These are phyloP conservation scores for Nysson spinosus DNA, from an alignment of 2,888 invertebrate species.

Conservation along the genomic window DNA sequence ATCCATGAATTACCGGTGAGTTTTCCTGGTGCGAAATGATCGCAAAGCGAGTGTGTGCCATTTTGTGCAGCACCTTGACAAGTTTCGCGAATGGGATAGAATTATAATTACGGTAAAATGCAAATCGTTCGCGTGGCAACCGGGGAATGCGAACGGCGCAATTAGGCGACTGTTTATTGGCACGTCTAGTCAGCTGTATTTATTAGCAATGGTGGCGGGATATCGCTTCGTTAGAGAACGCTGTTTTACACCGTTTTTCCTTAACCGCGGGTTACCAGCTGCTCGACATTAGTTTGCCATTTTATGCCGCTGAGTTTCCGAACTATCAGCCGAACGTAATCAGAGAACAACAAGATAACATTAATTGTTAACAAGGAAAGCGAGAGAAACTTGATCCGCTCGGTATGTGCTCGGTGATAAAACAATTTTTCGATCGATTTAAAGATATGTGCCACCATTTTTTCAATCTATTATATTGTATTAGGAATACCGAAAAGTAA, in stretches of 20 bases:
- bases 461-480: too few species aligned
- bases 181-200: conserved; percentile 36
- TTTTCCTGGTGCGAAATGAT: too few species aligned
- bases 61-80: conserved; percentile 4
- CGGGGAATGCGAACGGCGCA: conserved; percentile 38
- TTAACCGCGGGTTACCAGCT: conserved; percentile 21
- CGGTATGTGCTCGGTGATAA: too few species aligned
- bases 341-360: conserved; percentile 29
- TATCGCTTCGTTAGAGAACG: conserved; percentile 52
- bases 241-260: conserved; percentile 36
- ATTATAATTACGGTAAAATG: conserved; percentile 55
- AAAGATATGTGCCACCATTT: too few species aligned
- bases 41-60: too few species aligned
- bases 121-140: conserved; percentile 45
- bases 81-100: conserved; percentile 17
- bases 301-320: conserved; percentile 40
- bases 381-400: conserved; percentile 40
- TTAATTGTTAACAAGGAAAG: conserved; percentile 49
- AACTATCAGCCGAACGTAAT: conserved; percentile 14
- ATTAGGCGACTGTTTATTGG: conserved; percentile 54
- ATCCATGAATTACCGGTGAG: too few species aligned
- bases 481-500: too few species aligned
- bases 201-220: conserved; percentile 37
- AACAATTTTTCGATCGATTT: too few species aligned
- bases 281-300: conserved; percentile 34